Evolutionary conservation across 2,113 vertebrate species (phyloP).

Genomic region (Rattus rattus): DNA sequence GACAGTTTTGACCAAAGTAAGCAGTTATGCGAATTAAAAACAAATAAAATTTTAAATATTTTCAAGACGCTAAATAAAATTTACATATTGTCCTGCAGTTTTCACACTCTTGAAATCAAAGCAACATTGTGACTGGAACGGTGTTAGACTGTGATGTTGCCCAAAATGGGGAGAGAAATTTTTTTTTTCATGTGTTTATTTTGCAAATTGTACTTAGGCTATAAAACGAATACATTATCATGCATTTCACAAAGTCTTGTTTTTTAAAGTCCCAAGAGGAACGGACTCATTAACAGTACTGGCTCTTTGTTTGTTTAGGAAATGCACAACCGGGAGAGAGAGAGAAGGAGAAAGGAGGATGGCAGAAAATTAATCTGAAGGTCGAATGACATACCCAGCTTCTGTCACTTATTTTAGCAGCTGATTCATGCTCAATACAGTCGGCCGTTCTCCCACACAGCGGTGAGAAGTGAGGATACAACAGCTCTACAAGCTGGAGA

Average conservation of each 20-base stretch:
- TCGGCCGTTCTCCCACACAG: conserved; percentile 45
- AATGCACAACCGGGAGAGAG: not conserved
- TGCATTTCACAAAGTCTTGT: not conserved
- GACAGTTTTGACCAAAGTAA: not conserved
- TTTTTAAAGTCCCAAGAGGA: conserved; percentile 32
- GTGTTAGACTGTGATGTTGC: not conserved
- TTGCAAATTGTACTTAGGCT: not conserved
- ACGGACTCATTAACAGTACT: not conserved
- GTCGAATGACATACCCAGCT: conserved; percentile 66
- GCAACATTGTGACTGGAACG: not conserved
- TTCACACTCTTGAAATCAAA: not conserved
- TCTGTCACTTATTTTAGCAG: conserved; percentile 69
- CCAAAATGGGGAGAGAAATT: not conserved
- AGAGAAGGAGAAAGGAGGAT: not conserved
- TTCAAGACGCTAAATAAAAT: not conserved
- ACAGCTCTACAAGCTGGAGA: not conserved
- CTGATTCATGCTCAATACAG: conserved; percentile 62
- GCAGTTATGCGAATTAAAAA: not conserved
- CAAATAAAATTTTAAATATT: not conserved
- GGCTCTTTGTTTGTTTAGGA: not conserved
- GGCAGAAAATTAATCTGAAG: conserved; percentile 68
- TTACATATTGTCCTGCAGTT: not conserved
- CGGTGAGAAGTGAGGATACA: conserved; percentile 5
- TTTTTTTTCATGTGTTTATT: not conserved
- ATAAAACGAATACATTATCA: not conserved